Evolutionary conservation across 2,888 invertebrate genomes (phyloP).

Genomic region (Melinopterus prodromus): DNA sequence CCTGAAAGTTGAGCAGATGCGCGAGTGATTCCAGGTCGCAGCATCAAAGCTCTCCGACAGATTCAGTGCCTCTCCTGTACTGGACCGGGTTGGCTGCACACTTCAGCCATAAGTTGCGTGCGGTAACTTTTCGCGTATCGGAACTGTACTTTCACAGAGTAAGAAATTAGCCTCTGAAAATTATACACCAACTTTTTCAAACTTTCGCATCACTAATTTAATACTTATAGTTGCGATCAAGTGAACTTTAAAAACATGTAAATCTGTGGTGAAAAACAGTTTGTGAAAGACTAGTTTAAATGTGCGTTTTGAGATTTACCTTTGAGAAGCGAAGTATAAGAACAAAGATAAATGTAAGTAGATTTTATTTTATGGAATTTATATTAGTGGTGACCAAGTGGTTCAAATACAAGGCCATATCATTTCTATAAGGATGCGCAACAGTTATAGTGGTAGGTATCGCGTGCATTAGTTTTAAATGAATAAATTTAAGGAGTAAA

Average conservation of each 20-base stretch:
- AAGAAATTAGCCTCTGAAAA: neutral
- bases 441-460: neutral
- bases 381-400: too few relatives aligned
- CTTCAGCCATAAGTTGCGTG: neutral
- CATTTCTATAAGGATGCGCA: neutral
- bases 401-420: neutral
- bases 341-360: neutral
- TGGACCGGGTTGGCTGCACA: conserved; percentile 4
- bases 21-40: neutral
- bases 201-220: neutral
- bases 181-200: neutral
- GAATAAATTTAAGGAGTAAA: too few relatives aligned
- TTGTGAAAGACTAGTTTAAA: neutral
- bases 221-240: neutral
- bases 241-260: neutral
- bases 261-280: neutral
- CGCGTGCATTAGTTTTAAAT: too few relatives aligned
- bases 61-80: neutral
- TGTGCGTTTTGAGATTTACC: neutral
- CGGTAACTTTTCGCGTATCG: neutral
- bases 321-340: neutral
- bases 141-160: neutral
- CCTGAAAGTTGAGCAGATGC: neutral
- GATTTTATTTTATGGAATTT: neutral
- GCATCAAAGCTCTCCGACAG: neutral